Conservation (phyloP, 2,888 invertebrate genomes). For the Zelleria hepariella region DNA sequence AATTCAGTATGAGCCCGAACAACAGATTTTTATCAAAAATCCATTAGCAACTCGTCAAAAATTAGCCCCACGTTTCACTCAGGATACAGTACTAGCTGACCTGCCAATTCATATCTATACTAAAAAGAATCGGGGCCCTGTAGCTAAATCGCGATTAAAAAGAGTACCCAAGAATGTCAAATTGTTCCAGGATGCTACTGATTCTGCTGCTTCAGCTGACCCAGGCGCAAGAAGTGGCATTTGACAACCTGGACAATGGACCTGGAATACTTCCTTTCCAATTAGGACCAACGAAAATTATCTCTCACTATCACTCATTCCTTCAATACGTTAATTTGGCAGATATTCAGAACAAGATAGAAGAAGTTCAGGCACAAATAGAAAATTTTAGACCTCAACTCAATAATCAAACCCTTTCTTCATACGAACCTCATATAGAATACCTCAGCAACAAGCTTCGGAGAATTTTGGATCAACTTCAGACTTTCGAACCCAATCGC, state of each 20-base stretch:
- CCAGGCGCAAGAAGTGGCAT: conserved; percentile 13
- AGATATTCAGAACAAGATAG: conserved; percentile 6
- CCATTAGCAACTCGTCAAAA: background rate
- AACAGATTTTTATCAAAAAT: background rate
- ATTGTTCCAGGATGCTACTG: conserved; percentile 20
- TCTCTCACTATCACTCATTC: conserved; percentile 6
- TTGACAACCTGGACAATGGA: conserved; percentile 16
- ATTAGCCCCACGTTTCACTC: background rate
- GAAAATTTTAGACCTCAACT: conserved; percentile 10
- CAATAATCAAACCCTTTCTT: background rate
- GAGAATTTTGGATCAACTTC: background rate
- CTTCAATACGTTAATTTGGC: background rate
- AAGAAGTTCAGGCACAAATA: conserved; percentile 5
- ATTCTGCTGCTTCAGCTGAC: conserved; percentile 8
- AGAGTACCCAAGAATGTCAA: conserved; percentile 1
- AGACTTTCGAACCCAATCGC: background rate
- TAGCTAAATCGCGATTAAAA: conserved; percentile 7
- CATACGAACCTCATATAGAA: conserved; percentile 2
- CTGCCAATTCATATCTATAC: conserved; percentile 1
- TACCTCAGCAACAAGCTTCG: background rate
- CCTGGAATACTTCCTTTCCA: conserved; percentile 12
- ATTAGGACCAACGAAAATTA: conserved; percentile 15
- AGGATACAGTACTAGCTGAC: background rate
- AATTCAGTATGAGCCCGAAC: background rate
- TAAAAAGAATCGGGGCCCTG: conserved; percentile 5